A percentile compares a stretch with the other conserved stretches of the same genome.
phyloP scores from a whole-genome alignment of 2,797 vertebrate genomes.

The Petrocephalus sullivani region DNA sequence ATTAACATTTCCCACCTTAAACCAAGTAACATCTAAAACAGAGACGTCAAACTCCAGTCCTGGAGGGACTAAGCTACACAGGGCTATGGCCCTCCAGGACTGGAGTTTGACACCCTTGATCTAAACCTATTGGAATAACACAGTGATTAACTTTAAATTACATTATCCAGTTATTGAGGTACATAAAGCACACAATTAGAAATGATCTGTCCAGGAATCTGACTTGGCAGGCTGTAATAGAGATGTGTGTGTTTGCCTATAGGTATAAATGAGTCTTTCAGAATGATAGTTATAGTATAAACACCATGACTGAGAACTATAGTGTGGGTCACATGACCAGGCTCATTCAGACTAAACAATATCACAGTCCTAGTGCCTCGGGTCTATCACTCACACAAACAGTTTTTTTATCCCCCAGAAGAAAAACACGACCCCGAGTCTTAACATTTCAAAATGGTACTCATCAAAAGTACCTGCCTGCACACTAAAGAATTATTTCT shows the following conservation, averaged over 20 bases:
- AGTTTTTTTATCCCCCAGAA: not conserved
- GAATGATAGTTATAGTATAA: not conserved
- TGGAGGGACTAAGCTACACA: too few relatives aligned
- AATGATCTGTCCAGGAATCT: not conserved
- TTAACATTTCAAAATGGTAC: not conserved
- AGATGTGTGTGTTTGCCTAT: not conserved
- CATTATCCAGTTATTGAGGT: not conserved
- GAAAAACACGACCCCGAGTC: not conserved
- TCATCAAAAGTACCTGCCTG: not conserved
- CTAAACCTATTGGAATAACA: not conserved
- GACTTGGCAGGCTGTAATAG: not conserved
- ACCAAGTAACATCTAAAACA: not conserved
- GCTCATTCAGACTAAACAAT: not conserved
- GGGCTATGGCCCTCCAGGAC: too few relatives aligned
- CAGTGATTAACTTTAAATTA: not conserved
- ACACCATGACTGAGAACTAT: not conserved
- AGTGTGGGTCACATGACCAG: not conserved
- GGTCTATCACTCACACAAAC: not conserved
- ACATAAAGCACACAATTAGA: not conserved
- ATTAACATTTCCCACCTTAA: not conserved
- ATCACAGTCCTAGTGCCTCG: not conserved
- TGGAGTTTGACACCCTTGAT: too few relatives aligned
- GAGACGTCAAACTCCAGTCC: too few relatives aligned
- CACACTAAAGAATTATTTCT: not conserved
- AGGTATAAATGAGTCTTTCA: not conserved